phyloP scores from a whole-genome alignment of 1,140 invertebrate species.

The Rhopalosiphum padi region DNA sequence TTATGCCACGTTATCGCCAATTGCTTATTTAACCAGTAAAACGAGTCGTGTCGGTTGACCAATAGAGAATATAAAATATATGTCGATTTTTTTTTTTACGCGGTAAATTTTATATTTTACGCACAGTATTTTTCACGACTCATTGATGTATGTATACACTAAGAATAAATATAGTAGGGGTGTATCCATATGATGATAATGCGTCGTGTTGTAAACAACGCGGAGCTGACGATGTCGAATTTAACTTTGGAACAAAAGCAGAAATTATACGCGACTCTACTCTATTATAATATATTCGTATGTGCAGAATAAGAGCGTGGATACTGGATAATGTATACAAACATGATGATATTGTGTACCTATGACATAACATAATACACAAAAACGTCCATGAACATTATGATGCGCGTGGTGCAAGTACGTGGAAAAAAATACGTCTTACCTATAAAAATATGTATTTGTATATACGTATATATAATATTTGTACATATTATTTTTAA shows the following conservation, averaged over 20 bases:
- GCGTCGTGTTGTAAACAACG: background rate
- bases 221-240: background rate
- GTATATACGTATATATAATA: too few relatives aligned
- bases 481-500: background rate
- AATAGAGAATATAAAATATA: background rate
- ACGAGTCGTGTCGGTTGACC: background rate
- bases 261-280: background rate
- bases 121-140: background rate
- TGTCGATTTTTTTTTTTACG: background rate
- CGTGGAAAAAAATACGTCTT: background rate
- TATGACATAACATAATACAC: background rate
- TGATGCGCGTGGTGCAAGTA: background rate
- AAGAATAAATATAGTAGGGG: background rate
- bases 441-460: background rate
- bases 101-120: background rate
- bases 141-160: background rate
- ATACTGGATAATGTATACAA: background rate
- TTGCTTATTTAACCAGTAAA: background rate
- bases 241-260: background rate
- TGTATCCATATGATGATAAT: background rate
- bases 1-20: background rate
- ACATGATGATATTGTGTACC: background rate
- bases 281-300: background rate
- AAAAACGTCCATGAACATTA: background rate
- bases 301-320: background rate